These are phyloP conservation scores for Scomber japonicus DNA, from an alignment of 2,113 vertebrate genomes.

Conservation along the genomic window DNA sequence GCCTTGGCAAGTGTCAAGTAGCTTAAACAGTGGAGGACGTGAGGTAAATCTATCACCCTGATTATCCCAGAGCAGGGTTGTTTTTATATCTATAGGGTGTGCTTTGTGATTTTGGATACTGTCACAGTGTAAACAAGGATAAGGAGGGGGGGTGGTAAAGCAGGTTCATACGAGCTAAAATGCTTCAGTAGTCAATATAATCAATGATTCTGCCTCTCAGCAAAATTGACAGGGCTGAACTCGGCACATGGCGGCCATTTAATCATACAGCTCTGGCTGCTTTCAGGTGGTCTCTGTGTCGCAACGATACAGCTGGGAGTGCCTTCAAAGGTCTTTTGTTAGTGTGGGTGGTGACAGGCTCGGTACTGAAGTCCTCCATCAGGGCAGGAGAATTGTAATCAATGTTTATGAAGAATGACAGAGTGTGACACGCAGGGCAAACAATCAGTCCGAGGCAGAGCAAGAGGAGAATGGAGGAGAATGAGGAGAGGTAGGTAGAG, in stretches of 20 bases:
- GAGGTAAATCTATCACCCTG: slow-evolving; percentile 29
- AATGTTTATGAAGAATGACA: slow-evolving; percentile 49
- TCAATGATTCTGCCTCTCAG: slow-evolving; percentile 63
- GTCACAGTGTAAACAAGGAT: neutral
- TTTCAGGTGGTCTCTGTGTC: slow-evolving; percentile 10
- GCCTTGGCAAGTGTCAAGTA: slow-evolving; percentile 1
- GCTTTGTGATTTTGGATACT: neutral
- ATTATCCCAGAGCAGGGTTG: slow-evolving; percentile 1
- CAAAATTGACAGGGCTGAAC: slow-evolving; percentile 51
- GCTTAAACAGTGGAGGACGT: neutral
- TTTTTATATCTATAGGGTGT: neutral
- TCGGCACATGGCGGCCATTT: slow-evolving; percentile 53
- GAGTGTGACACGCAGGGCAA: neutral
- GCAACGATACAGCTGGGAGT: neutral
- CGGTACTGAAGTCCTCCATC: slow-evolving; percentile 30
- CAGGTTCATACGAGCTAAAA: slow-evolving; percentile 3
- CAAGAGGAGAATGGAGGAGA: neutral
- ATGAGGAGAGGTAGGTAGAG: neutral
- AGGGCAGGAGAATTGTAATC: slow-evolving; percentile 24
- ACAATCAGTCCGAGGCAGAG: slow-evolving; percentile 26
- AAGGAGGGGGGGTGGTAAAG: neutral
- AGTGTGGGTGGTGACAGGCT: slow-evolving; percentile 8
- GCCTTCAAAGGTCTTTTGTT: slow-evolving; percentile 37
- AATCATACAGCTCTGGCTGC: slow-evolving; percentile 52
- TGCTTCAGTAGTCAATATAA: slow-evolving; percentile 47